A percentile compares a stretch with the other conserved stretches of the same genome.
phyloP scores from a whole-genome alignment of 1,140 invertebrate genomes.

The Trichoplusia ni region DNA sequence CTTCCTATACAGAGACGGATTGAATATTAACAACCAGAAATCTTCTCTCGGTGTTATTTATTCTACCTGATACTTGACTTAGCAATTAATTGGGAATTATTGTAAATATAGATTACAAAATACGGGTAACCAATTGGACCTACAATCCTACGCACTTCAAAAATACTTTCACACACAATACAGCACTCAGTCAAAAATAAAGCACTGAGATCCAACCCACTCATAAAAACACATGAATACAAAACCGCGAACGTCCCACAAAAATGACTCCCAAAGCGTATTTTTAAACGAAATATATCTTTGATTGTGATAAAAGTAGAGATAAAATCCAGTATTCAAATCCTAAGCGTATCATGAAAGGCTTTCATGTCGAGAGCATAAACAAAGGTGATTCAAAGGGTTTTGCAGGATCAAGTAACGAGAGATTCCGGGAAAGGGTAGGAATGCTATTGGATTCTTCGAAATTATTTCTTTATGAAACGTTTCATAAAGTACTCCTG shows the following conservation, averaged over 20 bases:
- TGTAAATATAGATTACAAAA: no score
- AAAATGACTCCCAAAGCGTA: constrained; percentile 1
- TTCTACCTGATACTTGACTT: no score
- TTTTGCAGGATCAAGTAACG: neutral
- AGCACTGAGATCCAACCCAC: neutral
- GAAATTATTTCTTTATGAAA: no score
- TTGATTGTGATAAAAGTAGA: constrained; percentile 29
- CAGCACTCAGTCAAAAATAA: neutral
- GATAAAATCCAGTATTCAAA: constrained; percentile 32
- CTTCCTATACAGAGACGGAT: no score
- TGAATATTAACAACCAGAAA: no score
- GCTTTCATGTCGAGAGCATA: constrained; percentile 33
- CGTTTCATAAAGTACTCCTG: no score
- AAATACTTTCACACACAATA: neutral
- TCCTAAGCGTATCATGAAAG: constrained; percentile 32
- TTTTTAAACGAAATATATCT: constrained; percentile 22
- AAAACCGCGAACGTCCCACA: neutral
- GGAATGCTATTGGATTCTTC: no score
- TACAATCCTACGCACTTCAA: no score
- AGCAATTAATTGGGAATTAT: no score
- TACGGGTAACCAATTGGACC: no score
- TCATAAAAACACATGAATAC: neutral
- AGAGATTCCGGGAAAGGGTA: neutral
- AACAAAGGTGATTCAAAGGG: constrained; percentile 30
- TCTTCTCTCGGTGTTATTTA: no score